These are phyloP conservation scores for Rhinella marina DNA, from an alignment of 2,797 vertebrate genomes.

Conservation along the genomic window DNA sequence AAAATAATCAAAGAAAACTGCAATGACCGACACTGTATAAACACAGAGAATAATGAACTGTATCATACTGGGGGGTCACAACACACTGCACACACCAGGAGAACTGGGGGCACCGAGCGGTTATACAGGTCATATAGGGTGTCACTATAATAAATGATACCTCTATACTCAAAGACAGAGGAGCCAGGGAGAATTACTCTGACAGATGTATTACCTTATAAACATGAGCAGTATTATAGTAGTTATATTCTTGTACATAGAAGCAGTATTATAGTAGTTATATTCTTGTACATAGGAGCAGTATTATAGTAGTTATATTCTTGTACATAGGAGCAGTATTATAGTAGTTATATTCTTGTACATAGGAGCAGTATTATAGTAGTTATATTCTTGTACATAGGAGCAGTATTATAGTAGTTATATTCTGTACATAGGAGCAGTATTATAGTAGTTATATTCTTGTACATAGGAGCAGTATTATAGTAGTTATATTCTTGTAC, in stretches of 20 bases:
- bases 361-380: background rate
- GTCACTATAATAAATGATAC: background rate
- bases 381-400: conserved; percentile 3
- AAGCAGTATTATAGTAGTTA: conserved; percentile 39
- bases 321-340: background rate
- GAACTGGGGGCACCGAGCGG: background rate
- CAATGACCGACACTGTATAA: background rate
- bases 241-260: background rate
- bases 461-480: background rate
- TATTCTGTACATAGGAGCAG: background rate
- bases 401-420: background rate
- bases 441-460: conserved; percentile 6
- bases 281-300: conserved; percentile 7
- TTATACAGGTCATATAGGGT: background rate
- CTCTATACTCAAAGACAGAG: background rate
- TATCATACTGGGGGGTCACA: background rate
- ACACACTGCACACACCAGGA: background rate
- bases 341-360: conserved; percentile 4
- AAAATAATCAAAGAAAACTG: background rate
- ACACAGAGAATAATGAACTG: background rate
- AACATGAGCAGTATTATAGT: background rate
- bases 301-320: conserved; percentile 17
- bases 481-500: background rate
- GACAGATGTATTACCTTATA: background rate
- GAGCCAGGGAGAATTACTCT: background rate